phyloP scores from a whole-genome alignment of 2,113 vertebrate species.

The Rousettus leschenaultii region DNA sequence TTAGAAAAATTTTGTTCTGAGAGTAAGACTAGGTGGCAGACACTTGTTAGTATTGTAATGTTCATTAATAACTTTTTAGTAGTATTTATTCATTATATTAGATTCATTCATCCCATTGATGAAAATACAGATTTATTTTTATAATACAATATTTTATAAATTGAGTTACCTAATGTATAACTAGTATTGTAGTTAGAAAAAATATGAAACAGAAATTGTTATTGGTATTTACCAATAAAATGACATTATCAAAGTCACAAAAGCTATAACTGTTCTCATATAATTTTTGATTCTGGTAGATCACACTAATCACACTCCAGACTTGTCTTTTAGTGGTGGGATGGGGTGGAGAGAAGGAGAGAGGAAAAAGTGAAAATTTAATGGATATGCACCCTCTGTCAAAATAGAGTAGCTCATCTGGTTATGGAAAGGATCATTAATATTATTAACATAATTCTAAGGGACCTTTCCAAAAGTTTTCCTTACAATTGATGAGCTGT shows the following conservation, averaged over 20 bases:
- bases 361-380: background rate
- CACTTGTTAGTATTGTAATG: background rate
- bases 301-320: background rate
- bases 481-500: slow-evolving; percentile 7
- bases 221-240: background rate
- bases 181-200: background rate
- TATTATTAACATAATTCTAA: background rate
- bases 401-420: background rate
- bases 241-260: background rate
- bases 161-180: background rate
- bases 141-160: background rate
- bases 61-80: background rate
- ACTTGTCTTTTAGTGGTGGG: background rate
- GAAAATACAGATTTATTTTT: background rate
- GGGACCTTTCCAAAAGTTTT: background rate
- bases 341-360: background rate
- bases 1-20: background rate
- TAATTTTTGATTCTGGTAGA: background rate
- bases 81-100: background rate
- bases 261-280: background rate
- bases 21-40: background rate
- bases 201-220: background rate
- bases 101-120: background rate
- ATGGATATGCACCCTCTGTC: background rate
- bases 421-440: background rate